Percentiles rank a stretch among this genome's conserved stretches.
Evolutionary conservation across 2,797 vertebrate genomes (phyloP).

Genomic region (Helicolenus hilgendorfi): DNA sequence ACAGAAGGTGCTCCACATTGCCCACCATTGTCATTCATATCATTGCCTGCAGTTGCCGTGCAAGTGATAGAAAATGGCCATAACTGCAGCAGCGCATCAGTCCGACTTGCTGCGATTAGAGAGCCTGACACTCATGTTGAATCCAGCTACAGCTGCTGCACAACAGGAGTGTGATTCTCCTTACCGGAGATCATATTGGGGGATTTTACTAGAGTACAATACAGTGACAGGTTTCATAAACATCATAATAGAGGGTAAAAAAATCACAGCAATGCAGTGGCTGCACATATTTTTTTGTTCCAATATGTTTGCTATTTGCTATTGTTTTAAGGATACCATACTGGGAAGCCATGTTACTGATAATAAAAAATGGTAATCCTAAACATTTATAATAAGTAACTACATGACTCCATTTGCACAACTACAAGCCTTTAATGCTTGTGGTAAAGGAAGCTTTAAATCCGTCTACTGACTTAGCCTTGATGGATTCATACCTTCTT

Average conservation of each 20-base stretch:
- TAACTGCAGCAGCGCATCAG: slow-evolving; percentile 25
- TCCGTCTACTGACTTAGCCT: no score
- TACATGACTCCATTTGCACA: background rate
- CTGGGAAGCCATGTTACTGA: background rate
- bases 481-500: background rate
- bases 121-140: slow-evolving; percentile 10
- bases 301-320: background rate
- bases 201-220: background rate
- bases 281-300: background rate
- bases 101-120: background rate
- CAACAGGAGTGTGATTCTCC: background rate
- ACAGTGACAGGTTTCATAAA: background rate
- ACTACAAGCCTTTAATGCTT: no score
- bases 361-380: background rate
- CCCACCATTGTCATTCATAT: slow-evolving; percentile 1
- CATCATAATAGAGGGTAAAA: background rate
- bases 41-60: slow-evolving; percentile 12
- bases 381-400: background rate
- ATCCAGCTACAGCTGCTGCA: slow-evolving; percentile 9
- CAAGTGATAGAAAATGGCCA: slow-evolving; percentile 22
- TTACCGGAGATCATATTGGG: background rate
- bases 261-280: background rate
- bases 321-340: no score
- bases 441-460: no score
- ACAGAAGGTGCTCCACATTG: background rate